phyloP scores from a whole-genome alignment of 1,140 invertebrate species.

The Epicauta chinensis region DNA sequence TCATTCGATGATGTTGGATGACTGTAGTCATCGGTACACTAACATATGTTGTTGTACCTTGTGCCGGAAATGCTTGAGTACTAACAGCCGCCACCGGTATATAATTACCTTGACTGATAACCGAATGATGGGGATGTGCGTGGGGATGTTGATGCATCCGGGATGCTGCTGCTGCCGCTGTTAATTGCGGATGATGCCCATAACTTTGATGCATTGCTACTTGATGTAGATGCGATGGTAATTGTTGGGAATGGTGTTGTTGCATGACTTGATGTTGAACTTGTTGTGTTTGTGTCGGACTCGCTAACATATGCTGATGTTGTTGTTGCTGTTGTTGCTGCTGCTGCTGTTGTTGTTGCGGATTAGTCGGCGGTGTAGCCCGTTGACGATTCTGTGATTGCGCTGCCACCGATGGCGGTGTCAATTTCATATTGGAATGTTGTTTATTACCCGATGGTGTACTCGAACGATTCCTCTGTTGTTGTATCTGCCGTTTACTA shows the following conservation, averaged over 20 bases:
- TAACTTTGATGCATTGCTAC: constrained; percentile 44
- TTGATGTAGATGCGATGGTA: constrained; percentile 39
- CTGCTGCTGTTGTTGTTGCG: constrained; percentile 15
- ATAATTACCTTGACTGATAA: constrained; percentile 53
- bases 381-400: constrained; percentile 36
- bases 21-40: constrained; percentile 48
- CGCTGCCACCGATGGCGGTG: constrained; percentile 33
- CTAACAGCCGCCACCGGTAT: constrained; percentile 46
- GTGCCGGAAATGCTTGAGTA: constrained; percentile 49
- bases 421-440: constrained; percentile 34
- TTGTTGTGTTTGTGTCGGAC: constrained; percentile 28
- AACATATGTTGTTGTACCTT: constrained; percentile 45
- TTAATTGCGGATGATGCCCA: constrained; percentile 39
- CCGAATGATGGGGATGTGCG: constrained; percentile 47
- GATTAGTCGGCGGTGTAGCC: constrained; percentile 39
- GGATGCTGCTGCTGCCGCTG: too few relatives aligned
- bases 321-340: not conserved
- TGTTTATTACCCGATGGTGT: constrained; percentile 37
- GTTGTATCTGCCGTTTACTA: constrained; percentile 40
- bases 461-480: constrained; percentile 34
- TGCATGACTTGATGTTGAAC: constrained; percentile 34
- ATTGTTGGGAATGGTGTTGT: constrained; percentile 41
- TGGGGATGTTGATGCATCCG: constrained; percentile 46
- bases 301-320: constrained; percentile 37
- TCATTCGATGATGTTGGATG: constrained; percentile 44